phyloP scores from a whole-genome alignment of 92 coral and sea anemone species.

The Pocillopora grandis region DNA sequence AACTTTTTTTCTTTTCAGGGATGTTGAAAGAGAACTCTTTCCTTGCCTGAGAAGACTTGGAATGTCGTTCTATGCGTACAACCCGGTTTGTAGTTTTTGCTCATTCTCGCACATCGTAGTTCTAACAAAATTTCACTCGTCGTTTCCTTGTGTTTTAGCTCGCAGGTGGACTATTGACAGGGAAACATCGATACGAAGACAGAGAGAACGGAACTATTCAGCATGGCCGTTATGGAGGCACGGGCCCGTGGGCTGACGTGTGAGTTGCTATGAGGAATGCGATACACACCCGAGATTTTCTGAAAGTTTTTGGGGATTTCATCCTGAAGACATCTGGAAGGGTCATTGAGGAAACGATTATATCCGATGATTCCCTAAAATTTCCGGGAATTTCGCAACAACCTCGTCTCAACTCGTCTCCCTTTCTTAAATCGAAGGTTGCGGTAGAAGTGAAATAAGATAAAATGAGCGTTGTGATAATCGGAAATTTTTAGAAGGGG shows the following conservation, averaged over 20 bases:
- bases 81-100: conserved; percentile 69
- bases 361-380: background rate
- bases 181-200: conserved; percentile 73
- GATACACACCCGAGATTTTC: no score
- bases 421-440: no score
- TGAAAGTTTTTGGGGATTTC: no score
- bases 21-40: conserved; percentile 84
- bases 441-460: no score
- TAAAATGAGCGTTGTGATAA: no score
- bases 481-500: no score
- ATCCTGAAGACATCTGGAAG: no score
- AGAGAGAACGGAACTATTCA: conserved; percentile 33
- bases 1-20: conserved; percentile 47
- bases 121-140: background rate
- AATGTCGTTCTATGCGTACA: conserved; percentile 89
- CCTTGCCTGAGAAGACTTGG: conserved; percentile 89
- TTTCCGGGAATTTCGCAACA: background rate
- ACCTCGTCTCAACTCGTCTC: no score
- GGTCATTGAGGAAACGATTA: background rate
- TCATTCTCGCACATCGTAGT: background rate
- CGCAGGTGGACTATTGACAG: conserved; percentile 88
- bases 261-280: background rate
- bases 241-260: conserved; percentile 37
- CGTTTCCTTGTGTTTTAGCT: conserved; percentile 44
- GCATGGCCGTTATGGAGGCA: conserved; percentile 40